Evolutionary conservation across 2,113 vertebrate genomes (phyloP).

Genomic region (Vidua chalybeata): DNA sequence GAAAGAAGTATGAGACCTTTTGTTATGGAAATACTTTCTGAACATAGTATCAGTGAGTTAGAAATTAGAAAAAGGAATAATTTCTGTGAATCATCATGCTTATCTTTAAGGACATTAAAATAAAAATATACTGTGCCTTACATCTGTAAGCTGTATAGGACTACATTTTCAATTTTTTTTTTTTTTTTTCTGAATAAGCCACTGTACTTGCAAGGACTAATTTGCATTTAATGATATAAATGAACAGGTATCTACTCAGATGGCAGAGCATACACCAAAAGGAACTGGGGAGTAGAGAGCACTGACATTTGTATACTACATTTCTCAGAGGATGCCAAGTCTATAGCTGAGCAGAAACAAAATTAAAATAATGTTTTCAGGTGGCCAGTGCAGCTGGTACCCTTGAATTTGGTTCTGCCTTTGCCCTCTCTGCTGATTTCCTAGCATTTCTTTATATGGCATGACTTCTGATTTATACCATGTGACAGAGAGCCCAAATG

Average conservation of each 20-base stretch:
- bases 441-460: not conserved
- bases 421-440: not conserved
- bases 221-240: not conserved
- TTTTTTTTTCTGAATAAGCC: not conserved
- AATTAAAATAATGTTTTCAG: constrained; percentile 29
- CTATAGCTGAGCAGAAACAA: not conserved
- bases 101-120: not conserved
- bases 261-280: not conserved
- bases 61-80: not conserved
- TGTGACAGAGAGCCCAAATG: not conserved
- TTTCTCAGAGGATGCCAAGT: not conserved
- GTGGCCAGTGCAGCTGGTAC: not conserved
- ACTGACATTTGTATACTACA: not conserved
- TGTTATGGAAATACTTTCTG: not conserved
- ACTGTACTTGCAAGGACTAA: not conserved
- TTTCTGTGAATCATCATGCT: not conserved
- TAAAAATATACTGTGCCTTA: not conserved
- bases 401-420: not conserved
- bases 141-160: not conserved
- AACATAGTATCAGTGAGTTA: not conserved
- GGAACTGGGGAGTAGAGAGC: not conserved
- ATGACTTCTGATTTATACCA: not conserved
- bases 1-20: not conserved
- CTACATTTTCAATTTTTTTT: not conserved
- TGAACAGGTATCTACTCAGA: not conserved